Evolutionary conservation across 2,888 invertebrate species (phyloP), one percentile per base, ranked within the genome.

Genomic region (Eupithecia subfuscata): DNA sequence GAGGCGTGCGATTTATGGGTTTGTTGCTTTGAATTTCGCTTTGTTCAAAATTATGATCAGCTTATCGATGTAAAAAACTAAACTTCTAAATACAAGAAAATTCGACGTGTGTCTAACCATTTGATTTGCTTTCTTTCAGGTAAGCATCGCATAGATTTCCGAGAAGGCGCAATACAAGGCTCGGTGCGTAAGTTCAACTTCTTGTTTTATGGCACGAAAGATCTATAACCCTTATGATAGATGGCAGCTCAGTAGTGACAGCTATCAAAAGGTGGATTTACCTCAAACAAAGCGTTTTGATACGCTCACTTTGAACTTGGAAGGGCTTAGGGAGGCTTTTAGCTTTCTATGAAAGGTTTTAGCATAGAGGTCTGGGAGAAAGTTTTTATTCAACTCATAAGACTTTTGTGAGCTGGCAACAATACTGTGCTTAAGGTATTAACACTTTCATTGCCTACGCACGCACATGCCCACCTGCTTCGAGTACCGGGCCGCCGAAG

Each of bases 51-150:
- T 56, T n/a, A 22, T 22, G 22, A 56, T 22, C 56, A 12, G 22
- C 22, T n/a, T 9, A 22, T n/a, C 9, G 3, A 22, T 22, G 6
- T 6, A 60, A 60, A 12, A 25, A 60, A 11, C 52, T 52, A 52
- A 11, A 9, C 5, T 22, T 11, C 65, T 40, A n/a, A 67, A 40
- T 37, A n/a, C 40, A 56, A 14, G 48, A 48, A 14, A 34, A 74
- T 22, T 74, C 0, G 52, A 56, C 0, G 4, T 4, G 3, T 2
- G 70, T 72, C 73, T 79, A 72, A 80, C 80, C 69, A 77, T 82
- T 78, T 82, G 79, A 82, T 82, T 85, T 69, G 11, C 9, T 72
- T 89, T 89, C 87, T 91, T 91, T 81, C 87, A 91, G 91, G 91
- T 91, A 91, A 90, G 86, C 83, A 77, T 79, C 79, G 82, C 78